Percentiles rank a stretch among this genome's conserved stretches.
phyloP scores from a whole-genome alignment of 1,140 invertebrate species.

The Drosophila lini region DNA sequence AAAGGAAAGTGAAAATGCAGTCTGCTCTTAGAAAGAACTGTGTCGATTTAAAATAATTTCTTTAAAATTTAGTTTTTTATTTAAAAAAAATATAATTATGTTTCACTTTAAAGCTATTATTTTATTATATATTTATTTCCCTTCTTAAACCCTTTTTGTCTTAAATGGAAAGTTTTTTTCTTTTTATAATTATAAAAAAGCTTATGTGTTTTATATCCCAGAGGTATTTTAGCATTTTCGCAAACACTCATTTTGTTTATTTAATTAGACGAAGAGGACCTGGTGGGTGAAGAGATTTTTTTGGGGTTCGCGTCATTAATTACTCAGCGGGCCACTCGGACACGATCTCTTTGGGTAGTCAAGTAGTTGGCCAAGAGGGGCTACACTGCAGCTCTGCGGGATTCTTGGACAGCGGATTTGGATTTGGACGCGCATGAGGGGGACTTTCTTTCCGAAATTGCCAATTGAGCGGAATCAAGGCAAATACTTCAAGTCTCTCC shows the following conservation, averaged over 20 bases:
- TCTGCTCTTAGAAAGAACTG: background rate
- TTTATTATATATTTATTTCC: background rate
- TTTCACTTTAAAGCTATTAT: too few relatives aligned
- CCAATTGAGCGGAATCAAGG: conserved; percentile 53
- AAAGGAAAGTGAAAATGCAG: conserved; percentile 28
- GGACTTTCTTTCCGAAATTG: conserved; percentile 53
- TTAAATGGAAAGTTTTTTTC: conserved; percentile 32
- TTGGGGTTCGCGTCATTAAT: conserved; percentile 43
- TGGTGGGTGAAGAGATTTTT: conserved; percentile 13
- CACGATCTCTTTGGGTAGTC: conserved; percentile 43
- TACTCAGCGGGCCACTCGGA: conserved; percentile 50
- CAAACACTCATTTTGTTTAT: conserved; percentile 49
- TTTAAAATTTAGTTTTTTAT: too few relatives aligned
- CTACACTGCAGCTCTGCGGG: conserved; percentile 37
- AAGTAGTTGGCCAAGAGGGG: conserved; percentile 47
- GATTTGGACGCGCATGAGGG: conserved; percentile 25
- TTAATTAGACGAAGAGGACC: conserved; percentile 45
- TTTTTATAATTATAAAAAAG: conserved; percentile 29
- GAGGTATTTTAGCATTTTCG: conserved; percentile 16
- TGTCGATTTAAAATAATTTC: too few relatives aligned
- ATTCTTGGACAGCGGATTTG: conserved; percentile 36
- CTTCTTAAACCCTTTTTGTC: background rate
- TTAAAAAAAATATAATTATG: too few relatives aligned
- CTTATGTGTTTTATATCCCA: conserved; percentile 21
- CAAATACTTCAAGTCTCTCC: conserved; percentile 52